Percentiles rank a stretch among this genome's conserved stretches.
phyloP scores from a whole-genome alignment of 2,113 vertebrate species.

The Ciconia stormi region DNA sequence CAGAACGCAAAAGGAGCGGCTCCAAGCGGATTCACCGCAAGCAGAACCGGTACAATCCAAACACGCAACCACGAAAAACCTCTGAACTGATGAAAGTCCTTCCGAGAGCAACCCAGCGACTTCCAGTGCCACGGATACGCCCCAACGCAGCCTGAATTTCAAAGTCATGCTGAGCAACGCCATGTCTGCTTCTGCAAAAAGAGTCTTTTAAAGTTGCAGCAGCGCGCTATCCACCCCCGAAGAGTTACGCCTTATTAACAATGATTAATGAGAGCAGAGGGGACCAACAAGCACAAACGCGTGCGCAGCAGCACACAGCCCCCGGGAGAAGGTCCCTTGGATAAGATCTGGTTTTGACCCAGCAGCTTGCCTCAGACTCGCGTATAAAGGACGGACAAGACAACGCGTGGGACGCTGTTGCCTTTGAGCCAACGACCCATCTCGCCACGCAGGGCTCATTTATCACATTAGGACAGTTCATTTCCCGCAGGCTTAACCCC shows the following conservation, averaged over 20 bases:
- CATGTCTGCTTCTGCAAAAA: neutral
- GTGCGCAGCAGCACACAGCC: fast-evolving
- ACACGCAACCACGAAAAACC: fast-evolving
- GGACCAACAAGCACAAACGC: fast-evolving
- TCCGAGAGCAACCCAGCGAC: fast-evolving
- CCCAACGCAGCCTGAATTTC: neutral
- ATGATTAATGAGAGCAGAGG: neutral
- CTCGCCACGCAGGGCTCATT: fast-evolving
- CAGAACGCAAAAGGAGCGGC: fast-evolving
- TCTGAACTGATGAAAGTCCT: neutral
- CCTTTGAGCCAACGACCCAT: neutral
- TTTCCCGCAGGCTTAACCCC: neutral
- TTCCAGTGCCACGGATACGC: neutral
- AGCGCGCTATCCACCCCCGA: fast-evolving
- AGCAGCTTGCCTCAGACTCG: neutral
- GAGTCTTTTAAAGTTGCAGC: neutral
- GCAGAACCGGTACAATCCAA: fast-evolving
- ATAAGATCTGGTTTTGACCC: fast-evolving
- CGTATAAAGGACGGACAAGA: fast-evolving
- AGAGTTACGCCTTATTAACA: neutral
- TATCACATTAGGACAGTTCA: neutral
- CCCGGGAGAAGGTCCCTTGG: fast-evolving
- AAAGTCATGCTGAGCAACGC: fast-evolving
- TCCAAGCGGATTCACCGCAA: fast-evolving
- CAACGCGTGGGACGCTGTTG: fast-evolving